Conservation (phyloP, 2,113 vertebrate genomes). For the Heptranchias perlo region DNA sequence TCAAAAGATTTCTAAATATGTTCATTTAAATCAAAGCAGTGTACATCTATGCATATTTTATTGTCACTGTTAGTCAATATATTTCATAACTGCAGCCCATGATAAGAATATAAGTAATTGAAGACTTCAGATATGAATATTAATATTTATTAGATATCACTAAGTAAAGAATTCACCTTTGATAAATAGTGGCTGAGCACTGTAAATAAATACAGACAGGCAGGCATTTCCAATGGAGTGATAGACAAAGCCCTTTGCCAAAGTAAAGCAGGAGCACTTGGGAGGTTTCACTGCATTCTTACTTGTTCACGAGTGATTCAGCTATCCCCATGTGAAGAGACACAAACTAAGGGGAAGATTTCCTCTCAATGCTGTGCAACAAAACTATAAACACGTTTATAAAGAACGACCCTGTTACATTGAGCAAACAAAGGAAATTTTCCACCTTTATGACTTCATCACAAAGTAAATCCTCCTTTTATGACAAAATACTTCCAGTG, state of each 20-base stretch:
- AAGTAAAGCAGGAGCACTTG: neutral
- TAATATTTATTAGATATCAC: neutral
- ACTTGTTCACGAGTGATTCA: neutral
- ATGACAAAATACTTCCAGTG: neutral
- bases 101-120: neutral
- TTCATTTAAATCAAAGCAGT: neutral
- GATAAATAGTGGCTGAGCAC: neutral
- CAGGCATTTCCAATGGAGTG: too few relatives aligned
- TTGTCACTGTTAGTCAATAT: neutral
- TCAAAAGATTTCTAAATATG: slow-evolving; percentile 7
- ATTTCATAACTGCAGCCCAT: neutral
- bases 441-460: neutral
- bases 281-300: neutral
- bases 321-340: neutral
- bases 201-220: neutral
- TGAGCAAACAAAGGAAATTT: neutral
- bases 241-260: neutral
- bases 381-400: neutral
- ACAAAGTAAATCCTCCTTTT: neutral
- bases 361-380: neutral
- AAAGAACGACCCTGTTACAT: neutral
- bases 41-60: neutral
- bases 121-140: neutral
- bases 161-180: slow-evolving; percentile 3
- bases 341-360: neutral